Conservation (phyloP, 2,113 vertebrate species). For the Oncorhynchus mykiss region DNA sequence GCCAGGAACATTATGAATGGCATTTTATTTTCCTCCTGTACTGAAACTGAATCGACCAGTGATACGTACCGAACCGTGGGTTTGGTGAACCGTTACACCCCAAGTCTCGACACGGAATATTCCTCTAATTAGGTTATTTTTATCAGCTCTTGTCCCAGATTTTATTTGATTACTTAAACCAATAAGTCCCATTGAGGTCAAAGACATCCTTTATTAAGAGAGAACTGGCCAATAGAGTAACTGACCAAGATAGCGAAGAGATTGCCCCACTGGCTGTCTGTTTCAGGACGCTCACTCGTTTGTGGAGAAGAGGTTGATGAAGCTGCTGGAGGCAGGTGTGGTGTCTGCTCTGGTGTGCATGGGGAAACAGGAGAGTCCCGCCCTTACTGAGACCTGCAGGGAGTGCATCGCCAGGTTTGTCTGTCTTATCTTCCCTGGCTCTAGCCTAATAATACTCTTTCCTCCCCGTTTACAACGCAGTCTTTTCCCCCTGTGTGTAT, state of each 20-base stretch:
- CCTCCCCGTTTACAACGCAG: background rate
- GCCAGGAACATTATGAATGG: too few species aligned
- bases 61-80: too few species aligned
- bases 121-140: too few species aligned
- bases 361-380: conserved; percentile 89
- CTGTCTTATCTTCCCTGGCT: background rate
- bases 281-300: conserved; percentile 83
- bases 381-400: conserved; percentile 83
- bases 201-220: too few species aligned
- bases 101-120: too few species aligned
- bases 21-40: too few species aligned
- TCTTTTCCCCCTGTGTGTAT: background rate
- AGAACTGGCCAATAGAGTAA: too few species aligned
- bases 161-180: too few species aligned
- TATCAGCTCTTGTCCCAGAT: too few species aligned
- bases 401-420: conserved; percentile 91
- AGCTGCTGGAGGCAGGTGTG: conserved; percentile 85
- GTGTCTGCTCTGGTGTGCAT: conserved; percentile 92
- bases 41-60: too few species aligned
- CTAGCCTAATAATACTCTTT: background rate
- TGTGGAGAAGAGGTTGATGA: conserved; percentile 82
- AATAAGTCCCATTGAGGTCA: too few species aligned
- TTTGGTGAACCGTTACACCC: too few species aligned
- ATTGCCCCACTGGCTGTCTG: background rate
- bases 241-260: background rate